These are phyloP conservation scores for Osmerus mordax DNA, from an alignment of 2,113 vertebrate species.

Conservation along the genomic window DNA sequence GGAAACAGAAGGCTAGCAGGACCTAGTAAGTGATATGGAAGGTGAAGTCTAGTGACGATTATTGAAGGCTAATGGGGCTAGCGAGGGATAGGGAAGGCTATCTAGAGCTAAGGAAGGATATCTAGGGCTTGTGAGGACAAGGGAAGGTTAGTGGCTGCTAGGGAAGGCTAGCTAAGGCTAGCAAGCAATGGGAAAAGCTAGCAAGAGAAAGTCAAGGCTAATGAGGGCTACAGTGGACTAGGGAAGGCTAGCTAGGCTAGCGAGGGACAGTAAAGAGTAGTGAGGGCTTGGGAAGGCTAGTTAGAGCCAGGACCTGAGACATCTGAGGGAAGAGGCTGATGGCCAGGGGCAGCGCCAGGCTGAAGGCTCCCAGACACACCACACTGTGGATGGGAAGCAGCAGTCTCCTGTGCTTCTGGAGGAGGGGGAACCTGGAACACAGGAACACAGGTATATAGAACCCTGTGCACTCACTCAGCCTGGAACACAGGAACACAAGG, in stretches of 20 bases:
- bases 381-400: conserved; percentile 86
- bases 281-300: background rate
- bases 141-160: background rate
- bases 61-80: too few species aligned
- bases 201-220: too few species aligned
- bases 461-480: too few species aligned
- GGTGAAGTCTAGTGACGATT: too few species aligned
- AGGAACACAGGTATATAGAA: conserved; percentile 1
- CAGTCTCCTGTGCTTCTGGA: conserved; percentile 76
- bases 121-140: background rate
- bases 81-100: too few species aligned
- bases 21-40: too few species aligned
- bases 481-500: background rate
- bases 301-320: conserved; percentile 79
- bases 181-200: too few species aligned
- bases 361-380: conserved; percentile 87
- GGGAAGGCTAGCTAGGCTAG: background rate
- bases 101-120: too few species aligned
- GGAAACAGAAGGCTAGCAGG: too few species aligned
- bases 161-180: too few species aligned
- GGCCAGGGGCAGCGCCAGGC: conserved; percentile 89
- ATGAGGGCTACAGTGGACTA: background rate
- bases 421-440: conserved; percentile 76
- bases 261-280: background rate
- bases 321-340: conserved; percentile 97